Base-by-base conservation (phyloP, 2,888 invertebrate genomes). In the Andrena flavipes region DNA sequence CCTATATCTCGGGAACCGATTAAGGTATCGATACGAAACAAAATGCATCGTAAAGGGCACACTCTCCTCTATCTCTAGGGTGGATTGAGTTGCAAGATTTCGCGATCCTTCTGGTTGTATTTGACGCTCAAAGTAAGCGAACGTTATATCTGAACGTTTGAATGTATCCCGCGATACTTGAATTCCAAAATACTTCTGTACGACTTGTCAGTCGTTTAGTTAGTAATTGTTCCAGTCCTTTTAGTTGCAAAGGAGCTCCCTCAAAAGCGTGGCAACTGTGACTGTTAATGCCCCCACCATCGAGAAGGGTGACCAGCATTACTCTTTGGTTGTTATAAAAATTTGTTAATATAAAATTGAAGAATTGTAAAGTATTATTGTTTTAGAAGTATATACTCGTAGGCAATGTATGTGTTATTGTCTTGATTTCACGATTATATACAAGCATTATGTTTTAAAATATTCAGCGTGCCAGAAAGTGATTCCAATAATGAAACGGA, bases 381-480 rank as follows among this genome's bases (percentile, higher is more conserved):
- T 20, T 51, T 49, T 16, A 78, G 29, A 33, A 64, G 20, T 59
- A 48, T 26, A 26, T 29, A 49, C 10, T 48, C 1, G n/a, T 51
- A 6, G 1, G 49, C 20, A 42, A 33, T 60, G 26, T 65, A 20
- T 69, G 20, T 8, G 23, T 30, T 42, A 60, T 35, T 30, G 29
- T 35, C 8, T 33, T 26, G 13, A 8, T 29, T 33, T 42, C n/a
- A 59, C 13, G n/a, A 29, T 13, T 20, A 35, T 29, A 69, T 33
- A 42, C 30, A 70, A 70, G 68, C 65, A 30, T 65, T 48, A 60
- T 71, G 60, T 54, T n/a, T 48, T 29, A 23, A 33, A n/a, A 3
- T 42, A 35, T 5, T 42, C 5, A 26, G 23, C 35, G 26, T 73
- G 70, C 82, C 67, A 76, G 67, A 73, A 69, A 69, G 64, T 62